A percentile compares a stretch with the other conserved stretches of the same genome.
phyloP scores from a whole-genome alignment of 2,113 vertebrate genomes.

The Drymodes brunneopygia region DNA sequence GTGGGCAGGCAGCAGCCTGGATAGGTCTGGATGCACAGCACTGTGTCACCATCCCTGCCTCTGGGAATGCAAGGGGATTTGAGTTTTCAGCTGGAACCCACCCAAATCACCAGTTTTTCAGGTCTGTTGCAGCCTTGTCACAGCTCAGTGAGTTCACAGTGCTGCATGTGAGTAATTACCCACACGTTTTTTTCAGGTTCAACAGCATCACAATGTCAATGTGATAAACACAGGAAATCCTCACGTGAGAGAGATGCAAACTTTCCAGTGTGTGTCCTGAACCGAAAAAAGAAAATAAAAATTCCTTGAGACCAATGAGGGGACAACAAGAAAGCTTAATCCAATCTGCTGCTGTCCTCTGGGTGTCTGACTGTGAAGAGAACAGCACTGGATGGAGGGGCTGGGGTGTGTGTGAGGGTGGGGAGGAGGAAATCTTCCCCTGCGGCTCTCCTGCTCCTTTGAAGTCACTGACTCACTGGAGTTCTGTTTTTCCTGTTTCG shows the following conservation, averaged over 20 bases:
- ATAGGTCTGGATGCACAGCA: fast-evolving
- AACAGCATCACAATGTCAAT: background rate
- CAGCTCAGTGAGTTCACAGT: background rate
- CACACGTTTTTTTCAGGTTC: background rate
- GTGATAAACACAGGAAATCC: background rate
- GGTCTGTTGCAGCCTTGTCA: background rate
- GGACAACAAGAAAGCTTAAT: background rate
- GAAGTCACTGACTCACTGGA: slow-evolving; percentile 35
- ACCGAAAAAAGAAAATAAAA: background rate
- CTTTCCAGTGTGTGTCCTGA: background rate
- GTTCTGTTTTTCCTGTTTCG: slow-evolving; percentile 30
- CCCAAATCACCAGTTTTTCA: background rate
- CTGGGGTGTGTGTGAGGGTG: background rate
- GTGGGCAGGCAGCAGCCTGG: background rate
- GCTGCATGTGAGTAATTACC: background rate
- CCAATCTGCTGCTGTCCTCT: background rate
- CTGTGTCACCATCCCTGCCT: background rate
- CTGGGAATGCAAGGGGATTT: background rate
- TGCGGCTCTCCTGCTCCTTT: background rate
- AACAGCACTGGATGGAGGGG: background rate
- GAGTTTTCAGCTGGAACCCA: background rate
- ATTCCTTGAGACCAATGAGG: background rate
- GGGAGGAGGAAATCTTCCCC: background rate
- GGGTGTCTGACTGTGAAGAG: background rate
- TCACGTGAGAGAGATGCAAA: background rate